Conservation (phyloP, 2,888 invertebrate species). For the Chalcosyrphus nemorum region DNA sequence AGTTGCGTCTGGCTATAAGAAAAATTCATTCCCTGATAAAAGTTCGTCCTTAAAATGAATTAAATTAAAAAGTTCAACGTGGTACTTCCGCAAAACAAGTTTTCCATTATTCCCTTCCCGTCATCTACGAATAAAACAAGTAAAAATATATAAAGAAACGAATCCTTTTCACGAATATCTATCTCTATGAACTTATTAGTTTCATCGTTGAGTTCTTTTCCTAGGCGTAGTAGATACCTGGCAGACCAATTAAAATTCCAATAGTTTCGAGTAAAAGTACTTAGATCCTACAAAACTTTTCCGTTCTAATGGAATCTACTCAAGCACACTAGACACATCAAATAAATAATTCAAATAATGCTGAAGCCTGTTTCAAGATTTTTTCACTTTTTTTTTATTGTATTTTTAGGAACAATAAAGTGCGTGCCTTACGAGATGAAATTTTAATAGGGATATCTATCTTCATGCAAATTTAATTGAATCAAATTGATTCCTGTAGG, state of each 20-base stretch:
- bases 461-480: conserved; percentile 45
- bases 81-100: conserved; percentile 17
- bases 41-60: conserved; percentile 46
- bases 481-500: conserved; percentile 1
- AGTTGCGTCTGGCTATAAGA: background rate
- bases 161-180: background rate
- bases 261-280: background rate
- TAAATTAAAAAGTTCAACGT: conserved; percentile 52
- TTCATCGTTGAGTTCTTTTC: background rate
- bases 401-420: background rate
- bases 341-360: conserved; percentile 15
- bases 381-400: background rate
- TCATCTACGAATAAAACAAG: background rate
- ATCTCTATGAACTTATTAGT: conserved; percentile 4
- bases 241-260: conserved; percentile 12
- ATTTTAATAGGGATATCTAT: conserved; percentile 14
- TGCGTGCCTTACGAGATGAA: conserved; percentile 4
- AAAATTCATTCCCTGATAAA: background rate
- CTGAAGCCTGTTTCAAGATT: background rate
- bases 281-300: background rate
- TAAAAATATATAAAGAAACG: too few relatives aligned
- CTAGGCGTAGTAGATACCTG: conserved; percentile 9
- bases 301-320: background rate
- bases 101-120: background rate
- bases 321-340: background rate